Base-by-base conservation (phyloP, 1,140 invertebrate genomes). In the Drosophila tsacasi region DNA sequence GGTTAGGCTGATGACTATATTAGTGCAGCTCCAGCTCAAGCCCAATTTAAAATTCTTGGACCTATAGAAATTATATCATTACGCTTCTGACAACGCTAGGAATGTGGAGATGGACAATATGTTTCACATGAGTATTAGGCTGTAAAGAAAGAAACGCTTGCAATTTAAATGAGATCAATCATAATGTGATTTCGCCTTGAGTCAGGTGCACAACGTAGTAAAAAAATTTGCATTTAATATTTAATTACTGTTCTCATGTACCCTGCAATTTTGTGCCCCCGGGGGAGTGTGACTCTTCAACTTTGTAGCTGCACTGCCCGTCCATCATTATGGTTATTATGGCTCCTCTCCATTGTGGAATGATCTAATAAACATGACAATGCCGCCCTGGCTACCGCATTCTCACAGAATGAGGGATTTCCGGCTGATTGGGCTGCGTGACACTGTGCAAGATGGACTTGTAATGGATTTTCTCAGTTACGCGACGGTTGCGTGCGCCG, bases 391-490 rank as follows among this genome's bases (percentile, higher is more conserved):
- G 60, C 79, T 76, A 76, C 79, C 55, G 73, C 55, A 19, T 47
- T 19, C 7, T 9, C 7, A 50, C 17, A 27, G 15, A 19, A 12
- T 12, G 27, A 15, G 12, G 12, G 13, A 15, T 23, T 23, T 55
- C 12, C 5, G 21, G 66, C 4, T 30, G 46, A 23, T 68, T 65
- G 19, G 37, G 49, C 39, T 85, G 74, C 79, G 71, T 86, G 76
- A 58, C 23, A 32, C 64, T 55, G 44, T 35, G 40, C 52, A 23
- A 55, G 52, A 23, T 55, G 49, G 58, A 15, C 52, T 54, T 83
- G 76, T 81, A 80, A 83, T 87, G 84, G 72, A 75, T 82, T 86
- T 86, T 75, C 68, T 25, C 69, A 84, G 68, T 89, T 87, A 87
- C 84, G 81, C 72, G 81, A 23, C 59, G 84, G 71, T 87, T 83